Base-by-base conservation (phyloP, 2,797 vertebrate species). In the Lycodopsis pacificus region DNA sequence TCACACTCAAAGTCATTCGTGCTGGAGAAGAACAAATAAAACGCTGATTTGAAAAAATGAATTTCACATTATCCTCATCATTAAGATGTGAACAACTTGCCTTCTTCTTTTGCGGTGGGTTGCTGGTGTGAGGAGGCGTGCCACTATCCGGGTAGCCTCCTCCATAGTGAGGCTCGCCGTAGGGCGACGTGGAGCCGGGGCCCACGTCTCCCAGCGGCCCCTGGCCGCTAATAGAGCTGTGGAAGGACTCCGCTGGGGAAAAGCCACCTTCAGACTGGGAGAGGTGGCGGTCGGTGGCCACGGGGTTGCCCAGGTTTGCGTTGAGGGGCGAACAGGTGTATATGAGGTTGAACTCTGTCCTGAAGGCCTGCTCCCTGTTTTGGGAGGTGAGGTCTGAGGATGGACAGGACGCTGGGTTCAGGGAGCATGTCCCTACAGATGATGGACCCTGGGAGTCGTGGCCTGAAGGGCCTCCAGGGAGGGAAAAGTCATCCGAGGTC, bases 271-370 rank as follows among this genome's bases (percentile, higher is more conserved):
- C 97, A 0, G 96, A 96, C 87, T 96, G 97, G 73, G 96, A 75
- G 58, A 95, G 94, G 79, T 95, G 97, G 78, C 95, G 95, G 38
- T 98, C 98, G 0, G 93, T 92, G 95, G 0, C 93, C 92, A 80
- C 85, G 0, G 88, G 80, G 83, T 96, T 96, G 4, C 91, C 94
- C 81, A 96, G 80, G 95, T 98, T 99, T 86, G 98, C 96, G 27
- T 99, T 99, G 95, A 99, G 88, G 57, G 98, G 98, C 53, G 98
- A 99, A 91, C 98, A 99, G 92, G 98, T 97, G 92, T 99, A 99
- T 95, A 99, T 99, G 91, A 99, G 96, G 94, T 98, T 99, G 94
- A 99, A 99, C 93, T 99, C 98, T 94, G 98, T 98, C 96, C 97
- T 97, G 95, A 99, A 98, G 75, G 96, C 95, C 95, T 97, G 97